These are phyloP conservation scores for Gallinago nigripennis DNA, from an alignment of 2,797 vertebrate species.

Conservation along the genomic window DNA sequence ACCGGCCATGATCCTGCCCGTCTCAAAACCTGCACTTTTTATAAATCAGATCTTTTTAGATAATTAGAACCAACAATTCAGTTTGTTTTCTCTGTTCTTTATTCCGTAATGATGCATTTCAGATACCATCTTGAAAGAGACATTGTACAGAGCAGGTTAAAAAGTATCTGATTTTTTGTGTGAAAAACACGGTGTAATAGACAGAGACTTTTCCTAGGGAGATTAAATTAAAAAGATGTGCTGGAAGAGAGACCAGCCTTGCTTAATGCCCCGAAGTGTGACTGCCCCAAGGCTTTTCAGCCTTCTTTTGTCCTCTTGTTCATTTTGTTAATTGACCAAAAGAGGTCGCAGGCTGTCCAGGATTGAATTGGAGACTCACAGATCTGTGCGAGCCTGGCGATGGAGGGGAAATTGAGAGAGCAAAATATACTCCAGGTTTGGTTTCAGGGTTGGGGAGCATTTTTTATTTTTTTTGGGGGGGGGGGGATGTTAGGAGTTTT, in stretches of 20 bases:
- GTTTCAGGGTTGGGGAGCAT: neutral
- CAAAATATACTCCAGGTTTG: neutral
- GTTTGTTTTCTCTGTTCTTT: neutral
- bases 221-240: neutral
- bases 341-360: constrained; percentile 74
- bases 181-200: neutral
- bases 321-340: constrained; percentile 49
- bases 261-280: neutral
- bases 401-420: neutral
- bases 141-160: neutral
- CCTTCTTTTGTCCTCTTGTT: constrained; percentile 12
- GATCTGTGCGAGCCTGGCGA: neutral
- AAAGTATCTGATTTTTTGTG: neutral
- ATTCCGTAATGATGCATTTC: neutral
- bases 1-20: neutral
- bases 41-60: neutral
- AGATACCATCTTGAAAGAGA: neutral
- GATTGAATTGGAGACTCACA: neutral
- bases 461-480: too few relatives aligned
- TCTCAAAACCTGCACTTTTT: neutral
- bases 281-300: neutral
- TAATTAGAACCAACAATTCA: neutral
- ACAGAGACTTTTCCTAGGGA: neutral
- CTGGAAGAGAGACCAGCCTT: neutral
- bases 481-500: too few relatives aligned